A percentile compares a stretch with the other conserved stretches of the same genome.
Evolutionary conservation across 2,797 vertebrate species (phyloP).

Genomic region (Todus mexicanus): DNA sequence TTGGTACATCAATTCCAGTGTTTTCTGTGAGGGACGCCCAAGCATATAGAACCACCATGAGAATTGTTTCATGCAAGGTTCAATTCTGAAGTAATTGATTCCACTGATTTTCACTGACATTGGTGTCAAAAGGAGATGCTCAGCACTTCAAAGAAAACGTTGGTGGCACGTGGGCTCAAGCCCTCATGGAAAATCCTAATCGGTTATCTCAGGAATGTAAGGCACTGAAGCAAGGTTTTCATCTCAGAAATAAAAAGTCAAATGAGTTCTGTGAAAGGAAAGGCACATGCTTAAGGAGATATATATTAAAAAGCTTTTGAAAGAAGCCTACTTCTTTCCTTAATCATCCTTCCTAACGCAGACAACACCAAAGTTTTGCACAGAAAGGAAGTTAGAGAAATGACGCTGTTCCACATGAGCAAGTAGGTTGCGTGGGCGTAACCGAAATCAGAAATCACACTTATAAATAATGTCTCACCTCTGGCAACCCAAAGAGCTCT

Average conservation of each 20-base stretch:
- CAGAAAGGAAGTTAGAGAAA: constrained; percentile 51
- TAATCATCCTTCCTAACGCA: constrained; percentile 6
- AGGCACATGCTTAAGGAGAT: neutral
- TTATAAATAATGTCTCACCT: constrained; percentile 26
- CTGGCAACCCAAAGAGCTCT: neutral
- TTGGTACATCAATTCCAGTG: fast-evolving
- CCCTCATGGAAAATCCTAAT: neutral
- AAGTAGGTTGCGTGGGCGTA: constrained; percentile 22
- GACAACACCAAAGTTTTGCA: constrained; percentile 10
- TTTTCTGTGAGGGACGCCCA: neutral
- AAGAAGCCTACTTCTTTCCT: constrained; percentile 15
- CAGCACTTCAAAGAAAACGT: neutral
- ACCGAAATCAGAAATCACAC: neutral
- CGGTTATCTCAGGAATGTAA: neutral
- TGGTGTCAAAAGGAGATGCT: neutral
- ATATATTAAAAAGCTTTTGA: neutral
- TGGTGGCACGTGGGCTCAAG: neutral
- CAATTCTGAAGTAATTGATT: neutral
- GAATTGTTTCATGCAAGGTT: neutral
- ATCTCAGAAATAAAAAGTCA: neutral
- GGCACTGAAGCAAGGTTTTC: neutral
- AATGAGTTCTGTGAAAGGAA: neutral
- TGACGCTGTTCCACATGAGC: constrained; percentile 21
- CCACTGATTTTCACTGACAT: neutral
- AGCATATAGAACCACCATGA: neutral